A percentile compares a stretch with the other conserved stretches of the same genome.
These are phyloP conservation scores for Epizoanthus scotinus DNA, from an alignment of 92 coral and sea anemone genomes.

Conservation along the genomic window DNA sequence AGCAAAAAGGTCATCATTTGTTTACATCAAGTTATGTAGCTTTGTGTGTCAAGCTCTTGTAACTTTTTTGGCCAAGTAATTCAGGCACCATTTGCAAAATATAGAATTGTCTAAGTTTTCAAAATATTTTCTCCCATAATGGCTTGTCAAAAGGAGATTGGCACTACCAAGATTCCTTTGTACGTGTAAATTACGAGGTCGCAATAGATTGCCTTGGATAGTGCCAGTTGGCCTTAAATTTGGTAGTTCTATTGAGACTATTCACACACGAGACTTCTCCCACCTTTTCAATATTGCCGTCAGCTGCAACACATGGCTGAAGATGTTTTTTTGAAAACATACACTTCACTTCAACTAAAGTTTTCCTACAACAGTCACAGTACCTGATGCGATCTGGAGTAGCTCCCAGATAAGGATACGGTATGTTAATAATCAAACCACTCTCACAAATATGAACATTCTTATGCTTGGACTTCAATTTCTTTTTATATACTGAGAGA, in stretches of 20 bases:
- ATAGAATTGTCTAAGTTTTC: slow-evolving; percentile 7
- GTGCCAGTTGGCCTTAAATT: slow-evolving; percentile 48
- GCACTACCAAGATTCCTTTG: slow-evolving; percentile 46
- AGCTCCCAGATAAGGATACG: slow-evolving; percentile 23
- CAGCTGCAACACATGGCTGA: no score
- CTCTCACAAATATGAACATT: slow-evolving; percentile 13
- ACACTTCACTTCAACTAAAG: slow-evolving; percentile 12
- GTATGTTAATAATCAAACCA: slow-evolving; percentile 45
- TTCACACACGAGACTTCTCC: not conserved
- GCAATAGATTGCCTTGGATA: not conserved
- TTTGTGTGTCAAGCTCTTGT: not conserved
- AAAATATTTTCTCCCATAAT: slow-evolving; percentile 23
- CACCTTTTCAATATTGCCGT: no score
- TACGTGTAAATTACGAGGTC: slow-evolving; percentile 46
- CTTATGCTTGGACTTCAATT: slow-evolving; percentile 8
- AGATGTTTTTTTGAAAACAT: slow-evolving; percentile 16
- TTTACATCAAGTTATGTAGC: no score
- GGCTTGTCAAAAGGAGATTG: slow-evolving; percentile 30
- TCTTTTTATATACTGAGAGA: slow-evolving; percentile 6
- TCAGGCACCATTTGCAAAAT: slow-evolving; percentile 1
- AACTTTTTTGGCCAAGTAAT: not conserved
- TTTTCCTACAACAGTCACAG: slow-evolving; percentile 23
- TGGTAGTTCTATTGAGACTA: slow-evolving; percentile 45
- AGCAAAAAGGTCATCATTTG: no score
- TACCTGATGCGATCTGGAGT: slow-evolving; percentile 20